These are phyloP conservation scores for Tethya wilhelma DNA, from an alignment of 37 sponge, comb jelly and placozoan genomes.

Conservation along the genomic window DNA sequence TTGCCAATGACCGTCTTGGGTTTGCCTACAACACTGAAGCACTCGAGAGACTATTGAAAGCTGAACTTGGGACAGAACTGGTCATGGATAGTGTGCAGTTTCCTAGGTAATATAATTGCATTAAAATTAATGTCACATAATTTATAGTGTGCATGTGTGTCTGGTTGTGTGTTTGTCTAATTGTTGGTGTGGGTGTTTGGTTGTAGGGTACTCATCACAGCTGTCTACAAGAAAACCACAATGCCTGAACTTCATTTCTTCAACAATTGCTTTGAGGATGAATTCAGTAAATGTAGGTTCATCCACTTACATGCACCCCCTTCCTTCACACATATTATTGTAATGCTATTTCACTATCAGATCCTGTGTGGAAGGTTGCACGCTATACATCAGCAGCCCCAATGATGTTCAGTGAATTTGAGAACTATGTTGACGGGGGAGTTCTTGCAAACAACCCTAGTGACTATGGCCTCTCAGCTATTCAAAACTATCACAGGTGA, in stretches of 20 bases:
- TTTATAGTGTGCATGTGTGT: not conserved
- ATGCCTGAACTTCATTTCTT: constrained; percentile 65
- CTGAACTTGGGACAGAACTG: constrained; percentile 18
- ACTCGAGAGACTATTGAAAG: constrained; percentile 45
- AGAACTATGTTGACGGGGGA: constrained; percentile 69
- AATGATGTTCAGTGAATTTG: constrained; percentile 46
- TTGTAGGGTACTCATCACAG: constrained; percentile 55
- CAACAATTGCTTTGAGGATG: constrained; percentile 68
- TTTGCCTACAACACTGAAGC: constrained; percentile 43
- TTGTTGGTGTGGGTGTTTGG: not conserved
- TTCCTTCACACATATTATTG: not conserved
- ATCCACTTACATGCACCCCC: not conserved
- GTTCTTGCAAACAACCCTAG: constrained; percentile 72
- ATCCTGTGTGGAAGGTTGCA: constrained; percentile 52
- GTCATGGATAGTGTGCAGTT: constrained; percentile 12
- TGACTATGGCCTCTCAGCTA: constrained; percentile 53
- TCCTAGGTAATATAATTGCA: constrained; percentile 31
- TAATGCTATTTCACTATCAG: not conserved
- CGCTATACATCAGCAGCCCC: constrained; percentile 59
- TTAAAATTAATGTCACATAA: too few relatives aligned
- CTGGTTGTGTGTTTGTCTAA: not conserved
- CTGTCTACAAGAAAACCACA: constrained; percentile 52
- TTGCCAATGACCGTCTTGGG: constrained; percentile 27
- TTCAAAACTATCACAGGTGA: constrained; percentile 56
- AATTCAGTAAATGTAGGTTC: constrained; percentile 36